Percentiles rank a stretch among this genome's conserved stretches.
Conservation (phyloP, 2,888 invertebrate genomes). For the Brachylomia viminalis region DNA sequence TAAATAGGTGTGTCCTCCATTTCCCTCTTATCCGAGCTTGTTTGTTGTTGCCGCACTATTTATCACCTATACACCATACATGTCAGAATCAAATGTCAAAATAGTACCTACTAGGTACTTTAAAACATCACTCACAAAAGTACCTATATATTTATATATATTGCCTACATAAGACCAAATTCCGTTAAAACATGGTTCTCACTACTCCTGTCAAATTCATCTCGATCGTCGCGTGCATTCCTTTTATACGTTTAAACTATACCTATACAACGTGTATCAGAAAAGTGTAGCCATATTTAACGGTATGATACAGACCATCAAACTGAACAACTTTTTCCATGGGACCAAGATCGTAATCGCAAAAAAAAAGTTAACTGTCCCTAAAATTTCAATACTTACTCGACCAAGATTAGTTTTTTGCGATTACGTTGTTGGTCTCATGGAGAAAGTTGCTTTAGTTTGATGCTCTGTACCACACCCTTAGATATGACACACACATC, state of each 20-base stretch:
- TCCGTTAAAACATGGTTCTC: not conserved
- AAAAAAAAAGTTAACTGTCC: not conserved
- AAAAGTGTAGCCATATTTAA: not conserved
- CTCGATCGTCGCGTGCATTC: not conserved
- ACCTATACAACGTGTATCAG: not conserved
- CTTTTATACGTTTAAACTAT: not conserved
- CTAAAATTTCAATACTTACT: not conserved
- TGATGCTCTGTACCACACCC: not conserved
- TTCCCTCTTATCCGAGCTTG: not conserved
- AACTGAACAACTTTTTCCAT: no score
- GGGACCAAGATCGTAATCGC: no score
- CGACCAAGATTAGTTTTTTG: not conserved
- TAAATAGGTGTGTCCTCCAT: not conserved
- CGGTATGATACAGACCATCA: no score
- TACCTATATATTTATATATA: not conserved
- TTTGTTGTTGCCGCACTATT: not conserved
- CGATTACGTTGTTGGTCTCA: not conserved
- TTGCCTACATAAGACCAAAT: not conserved
- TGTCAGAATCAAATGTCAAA: not conserved
- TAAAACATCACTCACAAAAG: conserved; percentile 7
- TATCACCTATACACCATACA: not conserved
- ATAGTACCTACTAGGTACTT: not conserved
- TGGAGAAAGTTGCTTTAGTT: not conserved
- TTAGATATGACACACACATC: not conserved
- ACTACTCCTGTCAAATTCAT: not conserved